Evolutionary conservation across 1,140 invertebrate species (phyloP), one percentile per base, ranked within the genome.

Genomic region (Megalopta genalis): DNA sequence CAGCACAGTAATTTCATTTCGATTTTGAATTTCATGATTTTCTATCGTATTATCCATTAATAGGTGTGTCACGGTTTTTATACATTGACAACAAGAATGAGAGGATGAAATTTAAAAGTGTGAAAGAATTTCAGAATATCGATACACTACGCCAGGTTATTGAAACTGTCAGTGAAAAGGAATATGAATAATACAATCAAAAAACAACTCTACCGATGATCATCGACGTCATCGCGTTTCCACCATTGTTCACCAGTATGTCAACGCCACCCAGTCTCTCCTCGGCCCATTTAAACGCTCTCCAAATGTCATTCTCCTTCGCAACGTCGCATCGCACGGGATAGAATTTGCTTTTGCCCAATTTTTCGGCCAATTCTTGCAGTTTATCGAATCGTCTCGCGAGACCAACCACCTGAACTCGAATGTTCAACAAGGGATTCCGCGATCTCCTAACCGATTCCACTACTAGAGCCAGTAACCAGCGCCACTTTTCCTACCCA

Each of bases 111-210:
- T 32, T 32, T 32, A 32, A 32, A 32, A 2, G 32, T 95, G 0
- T 96, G 96, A 0, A 96, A 96, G n/a, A 12, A 97, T 95, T 14
- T 97, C 92, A 0, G 96, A 96, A 95, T 95, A 97, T 16, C 94
- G 93, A n/a, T 96, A 95, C 96, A 1, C 4, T 32, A 96, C 96
- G 32, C 4, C 32, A 32, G 32, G 1, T 32, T 32, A 32, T 4
- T 32, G 32, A 32, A 32, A 32, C 4, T 32, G 32, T 32, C 1
- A 32, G 4, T 32, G 32, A 4, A 32, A 4, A 32, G 32, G 32
- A 32, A 32, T 2, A 32, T 32, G 1, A 32, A 2, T 32, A 32
- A 32, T 32, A 1, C 32, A 32, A 32, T 32, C 32, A 32, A 4
- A 32, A 32, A 32, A 32, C 32, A 32, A 32, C 21, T 0, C 10